Evolutionary conservation across 2,888 invertebrate genomes (phyloP), one percentile per base, ranked within the genome.

Genomic region (Phalera bucephala): DNA sequence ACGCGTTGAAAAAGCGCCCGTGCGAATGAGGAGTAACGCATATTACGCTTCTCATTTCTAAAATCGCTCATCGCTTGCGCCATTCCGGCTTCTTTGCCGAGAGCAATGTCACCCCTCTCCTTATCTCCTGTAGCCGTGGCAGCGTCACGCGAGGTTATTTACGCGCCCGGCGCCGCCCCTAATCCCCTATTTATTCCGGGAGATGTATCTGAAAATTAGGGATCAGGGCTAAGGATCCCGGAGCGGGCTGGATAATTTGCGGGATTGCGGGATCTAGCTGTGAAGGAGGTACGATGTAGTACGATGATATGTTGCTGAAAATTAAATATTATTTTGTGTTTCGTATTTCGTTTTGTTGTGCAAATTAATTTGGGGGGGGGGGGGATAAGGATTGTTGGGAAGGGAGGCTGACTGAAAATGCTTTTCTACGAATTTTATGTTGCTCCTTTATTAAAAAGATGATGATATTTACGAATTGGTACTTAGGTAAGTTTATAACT

Each of bases 171-270:
- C 81, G 75, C 76, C 80, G 64, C 77, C 83, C 84, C 75, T 87
- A 88, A 89, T 86, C 88, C 84, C 78, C 88, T 88, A 87, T 88
- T 88, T 88, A 87, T 88, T 84, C 85, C 72, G 72, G 62, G 80
- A 83, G 84, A 88, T 86, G 85, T 88, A 88, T 89, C 87, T 86
- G 86, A 85, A 88, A 89, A 89, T 88, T 87, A 88, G 88, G 88
- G 87, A 88, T 89, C 87, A 87, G 81, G 74, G 73, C 79, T 71
- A 58, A 72, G 72, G 67, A 69, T 65, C 67, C 63, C 56, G 38
- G 57, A 19, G 48, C 45, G 49, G 53, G 56, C 54, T 66, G 81
- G 81, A 80, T 86, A 85, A 85, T 86, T 86, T 86, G 83, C 77
- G 73, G 79, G 69, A 71, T 71, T 53, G 45, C 52, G 59, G 51